These are phyloP conservation scores for Myotis daubentonii DNA, from an alignment of 2,797 vertebrate genomes.

Conservation along the genomic window DNA sequence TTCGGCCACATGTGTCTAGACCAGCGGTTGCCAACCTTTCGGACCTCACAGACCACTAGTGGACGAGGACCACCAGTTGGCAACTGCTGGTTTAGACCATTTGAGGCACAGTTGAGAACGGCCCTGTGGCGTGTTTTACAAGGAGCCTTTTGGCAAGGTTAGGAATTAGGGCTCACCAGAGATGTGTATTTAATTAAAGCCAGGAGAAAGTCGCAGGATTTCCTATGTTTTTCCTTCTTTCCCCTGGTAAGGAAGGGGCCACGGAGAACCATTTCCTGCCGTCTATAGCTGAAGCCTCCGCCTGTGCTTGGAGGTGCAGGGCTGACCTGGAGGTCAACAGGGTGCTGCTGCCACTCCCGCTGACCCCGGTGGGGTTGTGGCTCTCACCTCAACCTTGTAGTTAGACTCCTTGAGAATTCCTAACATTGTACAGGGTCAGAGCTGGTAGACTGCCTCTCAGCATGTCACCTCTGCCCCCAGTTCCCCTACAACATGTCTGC, in stretches of 20 bases:
- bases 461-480: neutral
- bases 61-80: too few relatives aligned
- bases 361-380: neutral
- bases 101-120: neutral
- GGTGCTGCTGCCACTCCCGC: neutral
- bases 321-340: neutral
- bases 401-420: neutral
- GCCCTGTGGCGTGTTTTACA: neutral
- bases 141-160: conserved; percentile 25
- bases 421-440: neutral
- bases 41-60: too few relatives aligned
- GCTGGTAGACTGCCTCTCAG: neutral
- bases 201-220: neutral
- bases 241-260: neutral
- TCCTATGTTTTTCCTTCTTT: neutral
- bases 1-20: neutral
- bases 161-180: neutral
- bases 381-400: neutral
- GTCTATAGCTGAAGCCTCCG: neutral
- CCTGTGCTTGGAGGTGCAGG: neutral
- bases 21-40: too few relatives aligned
- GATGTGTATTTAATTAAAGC: neutral
- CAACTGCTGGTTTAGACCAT: neutral
- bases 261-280: neutral
- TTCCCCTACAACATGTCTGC: neutral